phyloP scores from a whole-genome alignment of 2,888 invertebrate species.

The Pristionchus arcanus region DNA sequence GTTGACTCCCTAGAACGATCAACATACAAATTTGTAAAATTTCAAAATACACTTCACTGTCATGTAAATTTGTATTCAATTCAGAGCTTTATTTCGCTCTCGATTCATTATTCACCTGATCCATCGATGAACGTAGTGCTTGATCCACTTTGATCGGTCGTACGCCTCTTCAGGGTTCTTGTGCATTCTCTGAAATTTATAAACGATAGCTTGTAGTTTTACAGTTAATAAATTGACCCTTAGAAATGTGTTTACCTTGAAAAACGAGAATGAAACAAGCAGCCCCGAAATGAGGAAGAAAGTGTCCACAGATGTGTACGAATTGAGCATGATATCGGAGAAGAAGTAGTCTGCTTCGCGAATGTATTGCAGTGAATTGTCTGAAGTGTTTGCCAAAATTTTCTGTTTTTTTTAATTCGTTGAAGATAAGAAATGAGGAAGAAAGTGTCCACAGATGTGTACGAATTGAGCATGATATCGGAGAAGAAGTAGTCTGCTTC shows the following conservation, averaged over 20 bases:
- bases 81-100: too few species aligned
- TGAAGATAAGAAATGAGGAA: too few species aligned
- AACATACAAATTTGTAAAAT: too few species aligned
- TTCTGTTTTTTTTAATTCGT: too few species aligned
- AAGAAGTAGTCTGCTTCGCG: not conserved
- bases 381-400: too few species aligned
- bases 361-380: not conserved
- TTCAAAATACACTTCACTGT: too few species aligned
- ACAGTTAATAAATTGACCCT: too few species aligned
- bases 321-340: not conserved
- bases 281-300: not conserved
- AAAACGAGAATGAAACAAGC: not conserved
- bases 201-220: too few species aligned
- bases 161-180: not conserved
- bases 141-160: not conserved
- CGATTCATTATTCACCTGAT: conserved; percentile 9
- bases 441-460: conserved; percentile 37
- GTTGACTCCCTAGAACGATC: too few species aligned
- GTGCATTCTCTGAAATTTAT: not conserved
- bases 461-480: not conserved
- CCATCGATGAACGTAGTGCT: conserved; percentile 50
- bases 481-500: not conserved
- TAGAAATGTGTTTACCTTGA: not conserved
- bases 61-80: too few species aligned
- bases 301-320: conserved; percentile 20